Evolutionary conservation across 2,888 invertebrate species (phyloP).

Genomic region (Eumacrocentrus americanus): DNA sequence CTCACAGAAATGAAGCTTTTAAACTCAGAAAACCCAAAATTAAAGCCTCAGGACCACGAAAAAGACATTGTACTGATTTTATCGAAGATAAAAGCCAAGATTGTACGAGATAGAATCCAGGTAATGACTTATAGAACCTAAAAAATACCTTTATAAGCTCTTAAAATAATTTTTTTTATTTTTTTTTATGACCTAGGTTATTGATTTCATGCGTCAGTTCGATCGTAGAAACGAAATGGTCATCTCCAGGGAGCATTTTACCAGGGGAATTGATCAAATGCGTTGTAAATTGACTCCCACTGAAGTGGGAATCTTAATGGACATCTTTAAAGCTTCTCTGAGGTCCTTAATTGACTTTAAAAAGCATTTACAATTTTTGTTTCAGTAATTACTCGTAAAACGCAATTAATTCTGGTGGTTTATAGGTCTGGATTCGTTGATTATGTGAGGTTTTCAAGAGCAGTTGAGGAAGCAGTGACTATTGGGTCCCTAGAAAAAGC

Average conservation of each 20-base stretch:
- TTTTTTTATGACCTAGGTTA: slow-evolving; percentile 62
- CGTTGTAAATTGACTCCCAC: slow-evolving; percentile 70
- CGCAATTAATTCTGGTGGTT: not conserved
- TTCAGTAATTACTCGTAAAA: not conserved
- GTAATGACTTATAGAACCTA: slow-evolving; percentile 36
- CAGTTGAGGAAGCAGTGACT: slow-evolving; percentile 74
- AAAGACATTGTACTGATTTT: slow-evolving; percentile 74
- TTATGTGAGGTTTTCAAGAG: slow-evolving; percentile 72
- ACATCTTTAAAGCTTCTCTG: slow-evolving; percentile 64
- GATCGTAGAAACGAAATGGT: slow-evolving; percentile 70
- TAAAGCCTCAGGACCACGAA: slow-evolving; percentile 61
- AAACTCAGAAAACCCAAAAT: slow-evolving; percentile 52
- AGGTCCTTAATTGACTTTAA: slow-evolving; percentile 37
- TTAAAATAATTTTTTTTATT: not conserved
- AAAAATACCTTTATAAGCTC: not conserved
- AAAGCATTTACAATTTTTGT: not conserved
- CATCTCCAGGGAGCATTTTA: slow-evolving; percentile 72
- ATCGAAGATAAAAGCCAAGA: slow-evolving; percentile 77
- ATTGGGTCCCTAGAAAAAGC: slow-evolving; percentile 71
- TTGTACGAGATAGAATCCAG: slow-evolving; percentile 70
- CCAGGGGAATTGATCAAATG: slow-evolving; percentile 72
- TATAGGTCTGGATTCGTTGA: slow-evolving; percentile 48
- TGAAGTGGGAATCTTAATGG: slow-evolving; percentile 74
- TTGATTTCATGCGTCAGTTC: slow-evolving; percentile 72
- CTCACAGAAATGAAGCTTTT: slow-evolving; percentile 57